A percentile compares a stretch with the other conserved stretches of the same genome.
phyloP scores from a whole-genome alignment of 2,113 vertebrate genomes.

The Corydoras maculifer region DNA sequence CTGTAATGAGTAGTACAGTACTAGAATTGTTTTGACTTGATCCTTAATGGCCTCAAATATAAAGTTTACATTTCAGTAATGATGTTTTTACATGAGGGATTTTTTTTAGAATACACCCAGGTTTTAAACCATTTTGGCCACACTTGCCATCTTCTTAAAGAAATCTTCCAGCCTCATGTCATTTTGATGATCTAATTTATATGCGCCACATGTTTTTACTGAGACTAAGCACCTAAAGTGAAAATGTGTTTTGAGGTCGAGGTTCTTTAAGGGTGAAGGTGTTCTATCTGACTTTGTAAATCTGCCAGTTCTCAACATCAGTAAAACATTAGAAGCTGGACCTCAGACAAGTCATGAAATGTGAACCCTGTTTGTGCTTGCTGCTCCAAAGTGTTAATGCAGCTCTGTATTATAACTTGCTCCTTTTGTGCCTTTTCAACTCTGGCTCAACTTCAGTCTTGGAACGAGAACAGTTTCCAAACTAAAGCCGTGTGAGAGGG shows the following conservation, averaged over 20 bases:
- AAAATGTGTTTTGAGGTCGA: not conserved
- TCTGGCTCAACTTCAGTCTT: slow-evolving; percentile 63
- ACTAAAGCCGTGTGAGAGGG: not conserved
- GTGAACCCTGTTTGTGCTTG: slow-evolving; percentile 60
- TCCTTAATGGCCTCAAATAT: no score
- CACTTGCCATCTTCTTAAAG: no score
- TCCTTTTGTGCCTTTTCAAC: slow-evolving; percentile 59
- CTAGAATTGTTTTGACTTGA: no score
- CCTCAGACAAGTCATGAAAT: slow-evolving; percentile 49
- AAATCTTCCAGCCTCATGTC: no score
- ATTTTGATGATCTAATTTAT: no score
- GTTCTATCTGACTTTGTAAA: slow-evolving; percentile 35
- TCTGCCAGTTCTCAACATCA: slow-evolving; percentile 41
- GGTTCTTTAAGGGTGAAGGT: slow-evolving; percentile 2
- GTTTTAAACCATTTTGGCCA: no score
- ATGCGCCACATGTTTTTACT: no score
- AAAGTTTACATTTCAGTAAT: no score
- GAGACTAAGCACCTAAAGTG: no score
- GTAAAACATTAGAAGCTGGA: slow-evolving; percentile 54
- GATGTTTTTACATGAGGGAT: no score
- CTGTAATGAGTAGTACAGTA: no score
- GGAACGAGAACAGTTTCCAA: slow-evolving; percentile 50
- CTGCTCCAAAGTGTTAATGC: slow-evolving; percentile 60
- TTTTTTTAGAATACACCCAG: no score
- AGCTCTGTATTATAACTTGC: slow-evolving; percentile 61